Conservation (phyloP, 2,888 invertebrate genomes). For the Noctua pronuba region DNA sequence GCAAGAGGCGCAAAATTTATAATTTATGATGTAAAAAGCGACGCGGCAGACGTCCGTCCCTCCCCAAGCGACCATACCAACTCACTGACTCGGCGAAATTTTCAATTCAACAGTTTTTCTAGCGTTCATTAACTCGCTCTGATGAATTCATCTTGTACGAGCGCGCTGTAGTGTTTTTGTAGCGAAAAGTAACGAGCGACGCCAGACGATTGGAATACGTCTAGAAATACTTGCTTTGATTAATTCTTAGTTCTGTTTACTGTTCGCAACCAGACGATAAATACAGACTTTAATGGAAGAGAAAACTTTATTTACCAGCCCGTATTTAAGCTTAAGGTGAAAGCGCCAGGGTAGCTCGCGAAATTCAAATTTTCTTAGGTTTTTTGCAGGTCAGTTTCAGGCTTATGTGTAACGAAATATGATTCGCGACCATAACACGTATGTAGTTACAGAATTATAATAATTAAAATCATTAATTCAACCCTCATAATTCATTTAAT, state of each 20-base stretch:
- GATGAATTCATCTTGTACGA: slow-evolving; percentile 43
- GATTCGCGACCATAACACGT: too few species aligned
- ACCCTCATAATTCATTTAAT: too few species aligned
- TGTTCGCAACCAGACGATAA: slow-evolving; percentile 21
- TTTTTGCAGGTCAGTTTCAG: too few species aligned
- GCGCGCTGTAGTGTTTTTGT: slow-evolving; percentile 40
- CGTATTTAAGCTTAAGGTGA: slow-evolving; percentile 32
- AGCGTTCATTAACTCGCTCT: slow-evolving; percentile 50
- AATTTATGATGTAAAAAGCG: slow-evolving; percentile 47
- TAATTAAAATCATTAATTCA: too few species aligned
- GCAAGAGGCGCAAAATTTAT: slow-evolving; percentile 51
- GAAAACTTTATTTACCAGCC: slow-evolving; percentile 7
- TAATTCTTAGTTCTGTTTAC: slow-evolving; percentile 26
- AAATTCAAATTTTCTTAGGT: too few species aligned
- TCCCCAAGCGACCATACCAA: slow-evolving; percentile 34
- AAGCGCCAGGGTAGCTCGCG: too few species aligned
- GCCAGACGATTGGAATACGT: background rate
- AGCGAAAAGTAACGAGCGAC: slow-evolving; percentile 4
- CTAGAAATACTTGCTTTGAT: slow-evolving; percentile 29
- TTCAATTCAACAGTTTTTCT: slow-evolving; percentile 61
- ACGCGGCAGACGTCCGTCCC: slow-evolving; percentile 28
- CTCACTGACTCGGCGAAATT: slow-evolving; percentile 61
- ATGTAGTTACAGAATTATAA: too few species aligned
- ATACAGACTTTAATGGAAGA: background rate
- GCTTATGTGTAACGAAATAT: too few species aligned